Conservation (phyloP, 2,888 invertebrate genomes). For the Graphium colonna region DNA sequence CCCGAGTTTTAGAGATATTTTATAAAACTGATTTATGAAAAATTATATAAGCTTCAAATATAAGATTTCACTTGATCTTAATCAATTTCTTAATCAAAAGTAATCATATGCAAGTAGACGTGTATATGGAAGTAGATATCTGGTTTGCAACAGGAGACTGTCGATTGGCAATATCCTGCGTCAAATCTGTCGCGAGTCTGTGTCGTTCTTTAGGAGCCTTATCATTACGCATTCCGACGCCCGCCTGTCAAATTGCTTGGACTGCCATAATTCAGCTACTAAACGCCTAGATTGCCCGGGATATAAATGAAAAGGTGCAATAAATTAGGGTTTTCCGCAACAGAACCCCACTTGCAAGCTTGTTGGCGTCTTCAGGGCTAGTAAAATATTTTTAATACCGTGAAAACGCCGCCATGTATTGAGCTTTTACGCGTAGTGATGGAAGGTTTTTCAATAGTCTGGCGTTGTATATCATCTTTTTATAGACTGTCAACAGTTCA, state of each 20-base stretch:
- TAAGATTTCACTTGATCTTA: too few relatives aligned
- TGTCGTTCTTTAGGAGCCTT: constrained; percentile 61
- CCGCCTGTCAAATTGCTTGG: constrained; percentile 70
- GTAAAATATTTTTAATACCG: constrained; percentile 75
- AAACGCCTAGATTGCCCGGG: constrained; percentile 73
- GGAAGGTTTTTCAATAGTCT: constrained; percentile 53
- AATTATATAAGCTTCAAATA: too few relatives aligned
- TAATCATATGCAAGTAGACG: too few relatives aligned
- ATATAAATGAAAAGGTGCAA: constrained; percentile 78
- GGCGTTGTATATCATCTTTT: constrained; percentile 26
- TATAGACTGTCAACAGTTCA: constrained; percentile 18
- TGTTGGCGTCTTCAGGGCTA: too few relatives aligned
- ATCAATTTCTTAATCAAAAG: too few relatives aligned
- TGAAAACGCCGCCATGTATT: constrained; percentile 52
- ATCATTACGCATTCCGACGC: too few relatives aligned
- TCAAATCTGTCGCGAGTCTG: constrained; percentile 38
- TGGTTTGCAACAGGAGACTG: too few relatives aligned
- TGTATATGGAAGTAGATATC: too few relatives aligned
- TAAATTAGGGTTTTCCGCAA: constrained; percentile 78
- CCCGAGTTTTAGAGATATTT: too few relatives aligned
- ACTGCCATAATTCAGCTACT: constrained; percentile 74
- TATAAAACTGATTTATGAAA: too few relatives aligned
- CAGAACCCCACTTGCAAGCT: constrained; percentile 57
- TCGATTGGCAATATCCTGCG: too few relatives aligned
- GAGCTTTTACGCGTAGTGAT: too few relatives aligned